Base-by-base conservation (phyloP, 2,113 vertebrate genomes). In the Upupa epops region DNA sequence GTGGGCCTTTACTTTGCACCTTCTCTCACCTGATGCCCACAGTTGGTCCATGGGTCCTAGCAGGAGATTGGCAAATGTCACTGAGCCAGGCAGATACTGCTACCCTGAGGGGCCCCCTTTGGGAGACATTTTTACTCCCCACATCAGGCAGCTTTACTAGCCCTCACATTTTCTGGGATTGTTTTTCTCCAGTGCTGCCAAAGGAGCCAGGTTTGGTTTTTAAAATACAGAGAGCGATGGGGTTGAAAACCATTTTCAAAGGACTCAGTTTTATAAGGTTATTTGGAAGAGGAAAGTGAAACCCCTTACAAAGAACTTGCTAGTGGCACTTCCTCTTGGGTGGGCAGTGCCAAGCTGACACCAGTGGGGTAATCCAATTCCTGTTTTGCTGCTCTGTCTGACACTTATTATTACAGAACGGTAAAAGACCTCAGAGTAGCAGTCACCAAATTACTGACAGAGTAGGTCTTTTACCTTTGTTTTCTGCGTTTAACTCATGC, bases 261-360 rank as follows among this genome's bases (percentile, higher is more conserved):
- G 90, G 48, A 54, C 58, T 78, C 37, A 75, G 48, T 72, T 61
- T 78, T 77, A 49, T 64, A 36, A 68, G 78, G n/a, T n/a, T 88
- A 34, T 5, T 93, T 95, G 66, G 32, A 88, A 87, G 63, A 92
- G 78, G 45, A 93, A 90, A 94, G 46, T 58, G 63, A 90, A 95
- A 31, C 25, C 11, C 17, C n/a, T 75, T 32, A 70, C 36, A 70
- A 46, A 84, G 83, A 78, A 95, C 77, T 88, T 83, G 61, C 21
- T 68, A 65, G 66, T 54, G 86, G 37, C 55, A 24, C 63, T 94
- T 95, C 88, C 28, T 86, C 54, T 92, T 76, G 54, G 65, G 51
- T 66, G 78, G 51, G 26, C n/a, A 59, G 13, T 75, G 68, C 68
- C 55, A 55, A 59, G 45, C 77, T 78, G 58, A 59, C 22, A 37